phyloP scores from a whole-genome alignment of 1,140 invertebrate species.

The Gerris buenoi region DNA sequence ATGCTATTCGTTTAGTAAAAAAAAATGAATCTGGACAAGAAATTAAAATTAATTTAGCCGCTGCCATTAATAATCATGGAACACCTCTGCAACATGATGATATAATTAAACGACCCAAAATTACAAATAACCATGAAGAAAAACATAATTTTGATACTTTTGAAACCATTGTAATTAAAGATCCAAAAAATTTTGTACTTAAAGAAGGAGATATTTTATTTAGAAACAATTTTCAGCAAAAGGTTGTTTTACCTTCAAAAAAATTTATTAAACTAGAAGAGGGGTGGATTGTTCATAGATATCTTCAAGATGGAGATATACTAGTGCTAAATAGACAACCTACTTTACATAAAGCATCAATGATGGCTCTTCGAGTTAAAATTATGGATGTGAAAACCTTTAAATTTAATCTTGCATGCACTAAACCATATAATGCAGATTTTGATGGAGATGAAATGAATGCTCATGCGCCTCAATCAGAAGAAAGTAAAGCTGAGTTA shows the following conservation, averaged over 20 bases:
- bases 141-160: slow-evolving; percentile 30
- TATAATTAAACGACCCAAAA: slow-evolving; percentile 53
- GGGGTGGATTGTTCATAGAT: slow-evolving; percentile 68
- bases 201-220: slow-evolving; percentile 22
- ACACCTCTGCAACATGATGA: slow-evolving; percentile 67
- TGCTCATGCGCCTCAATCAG: slow-evolving; percentile 87
- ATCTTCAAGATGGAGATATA: slow-evolving; percentile 84
- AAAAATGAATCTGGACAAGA: slow-evolving; percentile 77
- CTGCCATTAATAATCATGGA: slow-evolving; percentile 77
- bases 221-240: slow-evolving; percentile 66
- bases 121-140: slow-evolving; percentile 28
- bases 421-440: slow-evolving; percentile 98
- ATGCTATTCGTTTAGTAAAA: slow-evolving; percentile 42
- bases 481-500: slow-evolving; percentile 77
- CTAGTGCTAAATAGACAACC: slow-evolving; percentile 95
- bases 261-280: slow-evolving; percentile 33
- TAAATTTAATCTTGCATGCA: slow-evolving; percentile 94
- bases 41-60: slow-evolving; percentile 79
- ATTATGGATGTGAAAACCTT: slow-evolving; percentile 90
- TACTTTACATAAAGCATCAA: slow-evolving; percentile 90
- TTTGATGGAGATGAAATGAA: slow-evolving; percentile 99
- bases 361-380: slow-evolving; percentile 92
- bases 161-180: slow-evolving; percentile 23
- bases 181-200: neutral
- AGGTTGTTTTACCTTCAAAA: slow-evolving; percentile 50